Evolutionary conservation across 2,113 vertebrate species (phyloP).

Genomic region (Heterochromis multidens): DNA sequence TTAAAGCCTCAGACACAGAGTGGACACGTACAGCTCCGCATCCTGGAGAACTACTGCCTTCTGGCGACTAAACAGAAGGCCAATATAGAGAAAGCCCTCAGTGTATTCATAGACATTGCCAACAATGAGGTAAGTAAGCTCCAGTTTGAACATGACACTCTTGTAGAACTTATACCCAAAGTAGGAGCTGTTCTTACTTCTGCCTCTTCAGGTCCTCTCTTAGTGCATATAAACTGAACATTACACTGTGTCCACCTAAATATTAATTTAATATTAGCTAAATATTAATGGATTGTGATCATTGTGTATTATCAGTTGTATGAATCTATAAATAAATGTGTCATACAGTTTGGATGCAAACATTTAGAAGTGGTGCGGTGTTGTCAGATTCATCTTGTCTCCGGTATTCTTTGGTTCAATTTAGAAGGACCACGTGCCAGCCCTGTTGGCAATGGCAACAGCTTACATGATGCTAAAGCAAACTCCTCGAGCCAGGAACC

Average conservation of each 20-base stretch:
- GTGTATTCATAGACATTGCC: constrained; percentile 88
- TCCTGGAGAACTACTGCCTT: constrained; percentile 93
- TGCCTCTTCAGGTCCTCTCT: not conserved
- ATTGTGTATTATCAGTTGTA: not conserved
- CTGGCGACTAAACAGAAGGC: constrained; percentile 93
- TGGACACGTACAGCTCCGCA: constrained; percentile 86
- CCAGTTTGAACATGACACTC: constrained; percentile 16
- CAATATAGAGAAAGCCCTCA: constrained; percentile 87
- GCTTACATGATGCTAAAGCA: constrained; percentile 97
- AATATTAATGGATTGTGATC: not conserved
- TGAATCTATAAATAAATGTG: not conserved
- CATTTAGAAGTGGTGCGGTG: not conserved
- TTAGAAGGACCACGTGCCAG: constrained; percentile 93
- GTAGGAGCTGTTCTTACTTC: not conserved
- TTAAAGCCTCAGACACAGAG: constrained; percentile 89
- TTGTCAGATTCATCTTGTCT: not conserved
- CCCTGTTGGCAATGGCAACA: constrained; percentile 93
- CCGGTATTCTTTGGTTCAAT: constrained; percentile 8
- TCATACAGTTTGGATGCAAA: not conserved
- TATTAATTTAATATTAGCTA: not conserved
- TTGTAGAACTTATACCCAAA: constrained; percentile 24
- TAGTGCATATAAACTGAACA: not conserved
- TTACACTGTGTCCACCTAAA: not conserved
- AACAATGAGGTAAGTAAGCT: constrained; percentile 84
- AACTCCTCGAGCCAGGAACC: constrained; percentile 91